Conservation (phyloP, 2,113 vertebrate genomes). For the Spea multiplicata region DNA sequence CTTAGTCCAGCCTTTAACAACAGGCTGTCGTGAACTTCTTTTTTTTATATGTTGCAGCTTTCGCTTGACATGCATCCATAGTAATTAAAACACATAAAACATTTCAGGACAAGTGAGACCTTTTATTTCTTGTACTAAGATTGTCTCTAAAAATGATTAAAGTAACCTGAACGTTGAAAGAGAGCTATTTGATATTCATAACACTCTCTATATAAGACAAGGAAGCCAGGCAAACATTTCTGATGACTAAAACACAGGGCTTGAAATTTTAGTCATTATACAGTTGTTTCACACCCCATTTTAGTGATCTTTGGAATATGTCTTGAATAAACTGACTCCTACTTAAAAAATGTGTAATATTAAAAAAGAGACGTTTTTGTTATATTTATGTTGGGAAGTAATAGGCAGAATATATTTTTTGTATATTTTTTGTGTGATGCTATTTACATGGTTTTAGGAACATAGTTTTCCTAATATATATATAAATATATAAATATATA, state of each 20-base stretch:
- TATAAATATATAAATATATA: too few relatives aligned
- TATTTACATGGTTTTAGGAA: too few relatives aligned
- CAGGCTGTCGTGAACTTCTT: conserved; percentile 1
- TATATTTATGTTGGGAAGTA: too few relatives aligned
- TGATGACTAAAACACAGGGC: background rate
- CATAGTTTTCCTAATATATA: too few relatives aligned
- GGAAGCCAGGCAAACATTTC: conserved; percentile 3
- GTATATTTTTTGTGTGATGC: too few relatives aligned
- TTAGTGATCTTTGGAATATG: too few relatives aligned
- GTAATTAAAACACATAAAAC: conserved; percentile 33
- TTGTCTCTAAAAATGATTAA: conserved; percentile 9
- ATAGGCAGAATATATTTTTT: too few relatives aligned
- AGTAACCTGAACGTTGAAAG: background rate
- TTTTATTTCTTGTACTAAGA: background rate
- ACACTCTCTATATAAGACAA: background rate
- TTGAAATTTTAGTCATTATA: too few relatives aligned
- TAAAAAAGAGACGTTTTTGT: too few relatives aligned
- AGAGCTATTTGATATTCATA: conserved; percentile 3
- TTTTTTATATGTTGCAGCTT: background rate
- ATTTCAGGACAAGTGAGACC: background rate
- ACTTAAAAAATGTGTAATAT: too few relatives aligned
- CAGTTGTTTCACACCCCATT: too few relatives aligned
- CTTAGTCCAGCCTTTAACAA: background rate
- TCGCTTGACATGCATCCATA: background rate
- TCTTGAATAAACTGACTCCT: too few relatives aligned